Evolutionary conservation across 2,113 vertebrate genomes (phyloP).

Genomic region (Hipposideros armiger): DNA sequence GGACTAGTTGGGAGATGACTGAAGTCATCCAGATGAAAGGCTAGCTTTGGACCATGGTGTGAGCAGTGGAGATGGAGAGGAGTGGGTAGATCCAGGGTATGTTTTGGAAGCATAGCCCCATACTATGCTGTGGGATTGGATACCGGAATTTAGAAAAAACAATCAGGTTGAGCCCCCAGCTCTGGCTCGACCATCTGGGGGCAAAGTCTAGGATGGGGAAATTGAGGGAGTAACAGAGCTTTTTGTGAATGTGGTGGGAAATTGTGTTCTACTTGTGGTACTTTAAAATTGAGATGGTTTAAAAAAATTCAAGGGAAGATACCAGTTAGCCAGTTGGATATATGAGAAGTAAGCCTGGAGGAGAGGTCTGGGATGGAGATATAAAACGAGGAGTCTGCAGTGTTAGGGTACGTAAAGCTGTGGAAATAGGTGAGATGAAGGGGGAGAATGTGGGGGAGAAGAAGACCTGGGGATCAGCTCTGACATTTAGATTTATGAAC

Average conservation of each 20-base stretch:
- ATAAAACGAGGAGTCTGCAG: neutral
- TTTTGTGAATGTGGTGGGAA: neutral
- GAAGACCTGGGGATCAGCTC: neutral
- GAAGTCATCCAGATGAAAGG: neutral
- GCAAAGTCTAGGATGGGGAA: constrained; percentile 9
- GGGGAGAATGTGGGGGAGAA: neutral
- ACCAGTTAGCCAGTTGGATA: constrained; percentile 47
- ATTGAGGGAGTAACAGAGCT: neutral
- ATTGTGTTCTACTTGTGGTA: constrained; percentile 43
- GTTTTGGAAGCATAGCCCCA: neutral
- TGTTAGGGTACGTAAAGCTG: neutral
- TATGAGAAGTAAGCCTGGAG: neutral
- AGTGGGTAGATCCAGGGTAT: neutral
- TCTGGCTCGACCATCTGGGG: constrained; percentile 22
- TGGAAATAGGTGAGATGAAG: neutral
- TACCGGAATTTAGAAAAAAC: constrained; percentile 18
- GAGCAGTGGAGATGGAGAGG: neutral
- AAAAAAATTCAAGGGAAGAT: constrained; percentile 45
- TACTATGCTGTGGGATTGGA: neutral
- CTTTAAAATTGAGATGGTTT: constrained; percentile 46
- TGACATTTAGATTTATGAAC: neutral
- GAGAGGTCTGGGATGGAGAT: neutral
- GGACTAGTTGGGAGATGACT: neutral
- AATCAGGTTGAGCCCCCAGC: neutral
- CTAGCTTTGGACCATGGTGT: neutral